These are phyloP conservation scores for Silurus glanis DNA, from an alignment of 2,113 vertebrate species.

Conservation along the genomic window DNA sequence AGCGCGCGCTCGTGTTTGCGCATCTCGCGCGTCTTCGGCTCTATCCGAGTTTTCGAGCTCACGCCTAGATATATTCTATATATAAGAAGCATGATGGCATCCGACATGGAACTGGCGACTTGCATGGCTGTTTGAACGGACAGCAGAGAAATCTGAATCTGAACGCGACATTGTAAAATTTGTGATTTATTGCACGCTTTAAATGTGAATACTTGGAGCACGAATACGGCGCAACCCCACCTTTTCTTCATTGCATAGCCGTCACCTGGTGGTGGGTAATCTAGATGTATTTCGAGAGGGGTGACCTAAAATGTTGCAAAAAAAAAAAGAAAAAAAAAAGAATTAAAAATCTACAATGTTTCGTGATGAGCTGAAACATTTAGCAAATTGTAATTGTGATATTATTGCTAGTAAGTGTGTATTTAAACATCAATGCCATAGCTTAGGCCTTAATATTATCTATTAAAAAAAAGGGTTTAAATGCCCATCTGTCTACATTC, in stretches of 20 bases:
- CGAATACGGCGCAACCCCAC: constrained; percentile 45
- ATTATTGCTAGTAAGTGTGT: background rate
- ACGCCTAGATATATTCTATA: constrained; percentile 17
- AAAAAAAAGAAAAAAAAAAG: background rate
- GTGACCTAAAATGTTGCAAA: constrained; percentile 15
- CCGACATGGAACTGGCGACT: background rate
- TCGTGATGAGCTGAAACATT: background rate
- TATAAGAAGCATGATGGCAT: constrained; percentile 11
- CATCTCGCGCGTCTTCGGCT: constrained; percentile 33
- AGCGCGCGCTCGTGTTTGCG: constrained; percentile 19
- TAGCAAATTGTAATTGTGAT: background rate
- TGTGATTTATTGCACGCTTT: too few species aligned
- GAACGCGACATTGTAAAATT: background rate
- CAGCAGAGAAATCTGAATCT: background rate
- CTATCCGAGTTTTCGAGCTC: constrained; percentile 19
- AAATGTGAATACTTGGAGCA: background rate
- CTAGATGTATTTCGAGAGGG: background rate
- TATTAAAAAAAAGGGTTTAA: background rate
- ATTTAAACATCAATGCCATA: background rate
- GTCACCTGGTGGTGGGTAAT: constrained; percentile 12
- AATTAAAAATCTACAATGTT: background rate
- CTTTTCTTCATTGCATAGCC: constrained; percentile 39
- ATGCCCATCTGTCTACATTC: constrained; percentile 8
- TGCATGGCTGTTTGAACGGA: background rate
- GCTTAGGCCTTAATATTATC: constrained; percentile 5